Percentiles rank a stretch among this genome's conserved stretches.
phyloP scores from a whole-genome alignment of 1,140 invertebrate genomes.

The Oedothorax gibbosus region DNA sequence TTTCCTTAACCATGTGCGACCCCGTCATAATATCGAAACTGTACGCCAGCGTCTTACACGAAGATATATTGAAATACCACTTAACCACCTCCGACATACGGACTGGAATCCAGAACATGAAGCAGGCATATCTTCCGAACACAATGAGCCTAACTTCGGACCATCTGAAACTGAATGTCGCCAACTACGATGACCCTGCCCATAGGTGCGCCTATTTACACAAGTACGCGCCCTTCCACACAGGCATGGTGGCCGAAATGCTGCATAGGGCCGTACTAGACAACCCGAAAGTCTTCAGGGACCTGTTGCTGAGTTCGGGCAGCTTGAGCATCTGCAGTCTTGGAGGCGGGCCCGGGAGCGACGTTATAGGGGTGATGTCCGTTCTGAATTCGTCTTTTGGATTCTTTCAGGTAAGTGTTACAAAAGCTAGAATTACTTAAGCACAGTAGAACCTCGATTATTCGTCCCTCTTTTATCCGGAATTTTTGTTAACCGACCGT shows the following conservation, averaged over 20 bases:
- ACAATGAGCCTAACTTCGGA: background rate
- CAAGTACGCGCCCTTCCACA: constrained; percentile 32
- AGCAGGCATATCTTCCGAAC: constrained; percentile 22
- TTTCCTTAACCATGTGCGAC: background rate
- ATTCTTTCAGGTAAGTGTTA: background rate
- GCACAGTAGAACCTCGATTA: too few relatives aligned
- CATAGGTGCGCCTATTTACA: constrained; percentile 38
- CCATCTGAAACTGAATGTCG: background rate
- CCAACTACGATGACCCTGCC: constrained; percentile 23
- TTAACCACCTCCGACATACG: background rate
- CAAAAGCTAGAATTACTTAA: background rate
- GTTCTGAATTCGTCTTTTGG: background rate
- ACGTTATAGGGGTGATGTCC: constrained; percentile 1
- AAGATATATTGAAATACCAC: background rate
- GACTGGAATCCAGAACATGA: constrained; percentile 33
- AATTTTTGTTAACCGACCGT: too few relatives aligned
- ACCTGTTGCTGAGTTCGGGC: background rate
- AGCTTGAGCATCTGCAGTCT: background rate
- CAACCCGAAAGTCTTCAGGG: background rate
- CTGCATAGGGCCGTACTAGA: background rate
- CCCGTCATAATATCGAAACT: background rate
- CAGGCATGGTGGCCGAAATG: constrained; percentile 32
- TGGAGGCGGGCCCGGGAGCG: constrained; percentile 29
- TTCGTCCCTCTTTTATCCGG: too few relatives aligned
- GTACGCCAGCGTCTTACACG: background rate